Evolutionary conservation across 2,113 vertebrate species (phyloP).

Genomic region (Pangasianodon hypophthalmus): DNA sequence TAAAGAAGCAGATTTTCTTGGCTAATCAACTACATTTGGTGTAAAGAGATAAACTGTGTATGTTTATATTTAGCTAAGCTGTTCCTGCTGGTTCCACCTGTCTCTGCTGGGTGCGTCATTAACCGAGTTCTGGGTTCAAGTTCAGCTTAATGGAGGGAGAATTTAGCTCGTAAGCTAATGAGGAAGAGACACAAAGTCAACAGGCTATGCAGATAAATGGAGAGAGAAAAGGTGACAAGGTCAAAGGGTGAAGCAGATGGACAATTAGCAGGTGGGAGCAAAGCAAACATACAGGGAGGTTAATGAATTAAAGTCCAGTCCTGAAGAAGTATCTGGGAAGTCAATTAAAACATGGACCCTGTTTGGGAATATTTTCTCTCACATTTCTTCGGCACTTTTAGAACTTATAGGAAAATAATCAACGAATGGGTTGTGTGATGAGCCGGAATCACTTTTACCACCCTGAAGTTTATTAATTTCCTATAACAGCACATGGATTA

Average conservation of each 20-base stretch:
- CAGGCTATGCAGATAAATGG: neutral
- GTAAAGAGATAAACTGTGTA: neutral
- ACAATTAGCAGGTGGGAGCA: neutral
- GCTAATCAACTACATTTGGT: neutral
- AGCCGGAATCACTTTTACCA: neutral
- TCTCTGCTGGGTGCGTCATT: neutral
- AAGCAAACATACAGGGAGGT: constrained; percentile 5
- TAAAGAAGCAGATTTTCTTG: neutral
- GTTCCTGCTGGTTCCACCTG: neutral
- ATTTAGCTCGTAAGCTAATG: neutral
- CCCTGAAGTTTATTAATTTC: neutral
- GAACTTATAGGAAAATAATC: neutral
- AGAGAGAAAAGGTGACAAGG: neutral
- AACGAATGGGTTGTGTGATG: neutral
- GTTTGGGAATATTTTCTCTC: neutral
- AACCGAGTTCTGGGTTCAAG: constrained; percentile 21
- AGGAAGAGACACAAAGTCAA: neutral
- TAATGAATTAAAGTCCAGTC: neutral
- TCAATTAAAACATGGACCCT: neutral
- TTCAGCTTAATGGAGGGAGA: neutral
- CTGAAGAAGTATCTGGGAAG: neutral
- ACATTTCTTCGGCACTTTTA: neutral
- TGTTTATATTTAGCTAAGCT: neutral
- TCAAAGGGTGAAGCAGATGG: neutral
- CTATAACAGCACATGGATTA: neutral